phyloP scores from a whole-genome alignment of 2,113 vertebrate genomes.

The Cottus gobio region DNA sequence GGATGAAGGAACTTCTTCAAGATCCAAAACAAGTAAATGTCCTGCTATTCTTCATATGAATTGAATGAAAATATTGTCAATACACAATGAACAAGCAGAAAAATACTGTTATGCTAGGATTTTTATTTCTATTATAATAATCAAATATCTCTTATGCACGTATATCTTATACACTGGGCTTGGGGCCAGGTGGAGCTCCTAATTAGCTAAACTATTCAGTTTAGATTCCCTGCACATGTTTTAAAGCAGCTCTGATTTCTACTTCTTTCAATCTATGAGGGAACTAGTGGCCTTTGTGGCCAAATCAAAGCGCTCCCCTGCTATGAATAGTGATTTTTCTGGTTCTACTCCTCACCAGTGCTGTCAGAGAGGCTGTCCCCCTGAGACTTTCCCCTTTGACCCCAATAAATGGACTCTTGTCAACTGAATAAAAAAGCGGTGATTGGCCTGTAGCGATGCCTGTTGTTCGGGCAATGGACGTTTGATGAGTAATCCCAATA shows the following conservation, averaged over 20 bases:
- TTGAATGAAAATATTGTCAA: background rate
- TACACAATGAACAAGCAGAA: background rate
- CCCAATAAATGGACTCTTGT: conserved; percentile 80
- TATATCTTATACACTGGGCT: conserved; percentile 18
- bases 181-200: conserved; percentile 73
- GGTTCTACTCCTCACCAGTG: conserved; percentile 60
- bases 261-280: conserved; percentile 65
- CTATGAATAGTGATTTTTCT: conserved; percentile 72
- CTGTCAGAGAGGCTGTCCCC: conserved; percentile 67
- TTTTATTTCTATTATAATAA: conserved; percentile 5
- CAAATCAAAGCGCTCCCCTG: conserved; percentile 72
- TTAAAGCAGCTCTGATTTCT: conserved; percentile 63
- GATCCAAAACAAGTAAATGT: background rate
- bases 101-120: background rate
- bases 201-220: conserved; percentile 78
- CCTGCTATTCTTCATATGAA: background rate
- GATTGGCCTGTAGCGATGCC: conserved; percentile 75
- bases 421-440: conserved; percentile 68
- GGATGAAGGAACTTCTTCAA: background rate
- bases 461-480: conserved; percentile 57
- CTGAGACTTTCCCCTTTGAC: conserved; percentile 80
- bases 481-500: conserved; percentile 58
- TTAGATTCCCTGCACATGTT: conserved; percentile 54
- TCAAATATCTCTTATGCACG: no score
- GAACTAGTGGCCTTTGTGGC: conserved; percentile 71